Evolutionary conservation across 2,113 vertebrate species (phyloP), one percentile per base, ranked within the genome.

Genomic region (Colinus virginianus): DNA sequence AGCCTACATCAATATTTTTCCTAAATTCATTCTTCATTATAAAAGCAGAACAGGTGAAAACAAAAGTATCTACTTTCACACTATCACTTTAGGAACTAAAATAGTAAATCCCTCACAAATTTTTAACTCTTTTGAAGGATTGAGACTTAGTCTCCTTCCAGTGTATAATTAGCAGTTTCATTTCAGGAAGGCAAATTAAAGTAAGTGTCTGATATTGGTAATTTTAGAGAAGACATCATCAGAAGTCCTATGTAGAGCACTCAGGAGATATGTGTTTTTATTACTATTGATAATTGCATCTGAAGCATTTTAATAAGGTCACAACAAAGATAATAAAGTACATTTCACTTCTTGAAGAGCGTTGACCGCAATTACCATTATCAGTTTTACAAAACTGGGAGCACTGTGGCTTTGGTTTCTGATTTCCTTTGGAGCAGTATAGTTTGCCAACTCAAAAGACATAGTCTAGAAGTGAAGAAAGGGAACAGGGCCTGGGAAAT

Each of bases 31-130:
- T 66, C 18, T 69, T 8, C 0, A 20, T 53, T 88, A 53, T 59
- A 63, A 80, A 94, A 92, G 22, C 40, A 71, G 67, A 91, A 58
- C 16, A 10, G 11, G 18, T 36, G 21, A 81, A 92, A 93, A 79
- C 25, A 90, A 68, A 87, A 30, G 10, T 58, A 69, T 67, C 43
- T 8, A 15, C 64, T 87, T 91, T 86, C 70, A 71, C 40, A 32
- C 6, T 30, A 19, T 13, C 17, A 56, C 8, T 30, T 45, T 32
- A 69, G 13, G 43, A 88, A 88, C 6, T 40, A 90, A 93, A 86
- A 81, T 40, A 58, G 6, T 79, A 59, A 43, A 13, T 77, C 5
- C 0, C 0, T 67, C 77, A 48, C 30, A 83, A 68, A 53, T 67
- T 92, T 9, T 71, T 83, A 53, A 38, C 11, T n/a, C 59, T 82